Conservation (phyloP, 2,797 vertebrate genomes). For the Xiphorhynchus erythropygius region DNA sequence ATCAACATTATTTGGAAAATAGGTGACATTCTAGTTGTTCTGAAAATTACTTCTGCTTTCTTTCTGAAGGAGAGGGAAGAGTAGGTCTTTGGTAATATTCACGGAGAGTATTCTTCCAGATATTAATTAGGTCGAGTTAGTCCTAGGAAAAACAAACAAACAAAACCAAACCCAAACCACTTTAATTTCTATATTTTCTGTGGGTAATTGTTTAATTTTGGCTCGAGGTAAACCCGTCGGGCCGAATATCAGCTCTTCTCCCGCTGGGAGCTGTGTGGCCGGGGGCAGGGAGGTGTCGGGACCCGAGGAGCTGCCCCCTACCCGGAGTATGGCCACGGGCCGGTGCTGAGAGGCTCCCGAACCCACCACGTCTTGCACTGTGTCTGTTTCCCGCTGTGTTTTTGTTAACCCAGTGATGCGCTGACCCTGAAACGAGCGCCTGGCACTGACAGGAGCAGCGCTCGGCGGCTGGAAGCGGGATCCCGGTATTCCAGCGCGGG, state of each 20-base stretch:
- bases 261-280: too few species aligned
- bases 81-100: background rate
- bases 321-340: background rate
- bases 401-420: rapidly evolving
- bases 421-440: rapidly evolving
- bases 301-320: background rate
- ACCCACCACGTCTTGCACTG: rapidly evolving
- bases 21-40: background rate
- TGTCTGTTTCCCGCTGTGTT: rapidly evolving
- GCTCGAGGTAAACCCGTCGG: background rate
- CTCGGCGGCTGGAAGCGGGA: background rate
- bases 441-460: background rate
- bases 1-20: background rate
- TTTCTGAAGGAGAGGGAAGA: background rate
- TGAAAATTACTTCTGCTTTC: background rate
- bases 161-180: too few species aligned
- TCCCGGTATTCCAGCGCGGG: background rate
- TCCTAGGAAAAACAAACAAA: background rate
- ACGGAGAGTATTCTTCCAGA: background rate
- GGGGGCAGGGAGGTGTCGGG: too few species aligned
- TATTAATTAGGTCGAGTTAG: rapidly evolving
- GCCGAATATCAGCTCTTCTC: background rate
- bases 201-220: background rate
- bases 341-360: background rate
- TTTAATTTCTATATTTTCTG: background rate